Percentiles rank a stretch among this genome's conserved stretches.
phyloP scores from a whole-genome alignment of 2,113 vertebrate species.

The Struthidea cinerea region DNA sequence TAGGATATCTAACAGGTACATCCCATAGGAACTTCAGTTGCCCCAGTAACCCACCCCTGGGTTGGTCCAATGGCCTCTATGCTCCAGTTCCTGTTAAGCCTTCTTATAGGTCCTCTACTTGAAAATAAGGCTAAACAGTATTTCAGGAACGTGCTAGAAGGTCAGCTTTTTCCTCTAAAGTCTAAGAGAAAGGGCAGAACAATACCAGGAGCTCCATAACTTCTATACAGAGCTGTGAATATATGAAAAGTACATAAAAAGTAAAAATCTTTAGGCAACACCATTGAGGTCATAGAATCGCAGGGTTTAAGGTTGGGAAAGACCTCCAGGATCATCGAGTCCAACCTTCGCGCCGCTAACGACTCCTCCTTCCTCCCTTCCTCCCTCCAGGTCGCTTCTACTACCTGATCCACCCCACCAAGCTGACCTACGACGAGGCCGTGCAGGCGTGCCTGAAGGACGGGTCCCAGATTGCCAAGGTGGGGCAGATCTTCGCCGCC shows the following conservation, averaged over 20 bases:
- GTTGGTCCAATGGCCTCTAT: neutral
- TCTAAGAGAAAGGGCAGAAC: neutral
- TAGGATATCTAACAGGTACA: neutral
- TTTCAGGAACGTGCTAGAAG: neutral
- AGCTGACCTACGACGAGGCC: slow-evolving; percentile 85
- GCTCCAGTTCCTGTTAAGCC: neutral
- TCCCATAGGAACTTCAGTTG: neutral
- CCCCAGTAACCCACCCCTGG: neutral
- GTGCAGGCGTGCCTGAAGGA: slow-evolving; percentile 84
- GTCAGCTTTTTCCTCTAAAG: neutral
- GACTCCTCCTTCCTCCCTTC: neutral
- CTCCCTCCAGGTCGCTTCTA: slow-evolving; percentile 80
- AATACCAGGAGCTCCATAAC: neutral
- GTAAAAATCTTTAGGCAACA: neutral
- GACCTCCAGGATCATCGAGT: accelerated
- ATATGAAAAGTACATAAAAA: neutral
- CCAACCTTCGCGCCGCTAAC: accelerated
- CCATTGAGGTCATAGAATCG: accelerated
- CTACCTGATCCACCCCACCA: slow-evolving; percentile 86
- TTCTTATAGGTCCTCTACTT: neutral
- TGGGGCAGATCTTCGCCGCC: slow-evolving; percentile 90
- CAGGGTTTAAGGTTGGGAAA: neutral
- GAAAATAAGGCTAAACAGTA: neutral
- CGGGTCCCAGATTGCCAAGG: slow-evolving; percentile 87
- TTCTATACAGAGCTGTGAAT: neutral